Percentiles rank a stretch among this genome's conserved stretches.
phyloP scores from a whole-genome alignment of 2,797 vertebrate species.

The Acridotheres tristis region DNA sequence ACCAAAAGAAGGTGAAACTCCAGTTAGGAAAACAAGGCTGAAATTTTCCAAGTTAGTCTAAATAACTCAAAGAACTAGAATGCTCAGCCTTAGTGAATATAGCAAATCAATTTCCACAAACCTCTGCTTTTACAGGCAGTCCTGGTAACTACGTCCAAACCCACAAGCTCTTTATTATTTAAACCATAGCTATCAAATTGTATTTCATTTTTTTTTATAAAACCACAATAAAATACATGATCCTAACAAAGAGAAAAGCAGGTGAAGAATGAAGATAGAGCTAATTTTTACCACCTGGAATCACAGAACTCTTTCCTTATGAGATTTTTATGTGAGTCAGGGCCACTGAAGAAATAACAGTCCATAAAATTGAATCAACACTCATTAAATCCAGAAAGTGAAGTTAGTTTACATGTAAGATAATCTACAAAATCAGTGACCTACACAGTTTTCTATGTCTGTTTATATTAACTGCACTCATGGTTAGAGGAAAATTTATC shows the following conservation, averaged over 20 bases:
- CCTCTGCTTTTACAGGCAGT: neutral
- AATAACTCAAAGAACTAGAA: neutral
- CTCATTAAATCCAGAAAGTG: conserved; percentile 43
- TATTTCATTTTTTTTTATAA: conserved; percentile 4
- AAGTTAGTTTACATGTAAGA: conserved; percentile 47
- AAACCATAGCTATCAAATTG: neutral
- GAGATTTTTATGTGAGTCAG: conserved; percentile 11
- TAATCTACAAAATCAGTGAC: neutral
- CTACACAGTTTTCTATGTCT: neutral
- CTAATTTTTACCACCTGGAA: conserved; percentile 30
- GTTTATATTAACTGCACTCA: neutral
- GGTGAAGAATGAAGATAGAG: neutral
- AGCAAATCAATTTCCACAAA: neutral
- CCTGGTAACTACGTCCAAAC: neutral
- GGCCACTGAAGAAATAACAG: conserved; percentile 41
- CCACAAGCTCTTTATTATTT: neutral
- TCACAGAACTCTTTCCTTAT: conserved; percentile 2
- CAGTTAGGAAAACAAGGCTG: neutral
- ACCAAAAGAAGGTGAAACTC: neutral
- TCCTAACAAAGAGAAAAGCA: conserved; percentile 28
- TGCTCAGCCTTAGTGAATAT: neutral
- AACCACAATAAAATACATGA: neutral
- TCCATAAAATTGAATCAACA: conserved; percentile 48
- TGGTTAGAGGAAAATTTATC: neutral
- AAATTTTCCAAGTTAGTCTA: neutral